Evolutionary conservation across 2,888 invertebrate genomes (phyloP).

Genomic region (Nezara viridula): DNA sequence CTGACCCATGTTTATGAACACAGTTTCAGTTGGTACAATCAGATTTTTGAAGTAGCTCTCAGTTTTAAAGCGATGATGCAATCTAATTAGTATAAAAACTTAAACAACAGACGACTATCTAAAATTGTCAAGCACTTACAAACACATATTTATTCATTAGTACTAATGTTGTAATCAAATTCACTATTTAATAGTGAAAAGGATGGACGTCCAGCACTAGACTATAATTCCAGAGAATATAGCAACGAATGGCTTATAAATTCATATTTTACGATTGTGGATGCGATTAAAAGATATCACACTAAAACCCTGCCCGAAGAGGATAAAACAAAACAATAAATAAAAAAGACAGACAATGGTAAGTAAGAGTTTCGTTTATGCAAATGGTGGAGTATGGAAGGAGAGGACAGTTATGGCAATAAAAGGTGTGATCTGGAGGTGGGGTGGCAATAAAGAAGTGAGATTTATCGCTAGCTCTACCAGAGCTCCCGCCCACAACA

Average conservation of each 20-base stretch:
- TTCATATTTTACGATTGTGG: slow-evolving; percentile 45
- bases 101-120: too few species aligned
- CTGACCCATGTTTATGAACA: too few species aligned
- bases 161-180: neutral
- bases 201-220: neutral
- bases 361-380: slow-evolving; percentile 51
- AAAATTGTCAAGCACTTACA: neutral
- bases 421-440: slow-evolving; percentile 36
- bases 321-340: slow-evolving; percentile 46
- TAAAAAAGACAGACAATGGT: slow-evolving; percentile 44
- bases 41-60: too few species aligned
- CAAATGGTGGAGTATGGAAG: slow-evolving; percentile 37
- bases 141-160: neutral
- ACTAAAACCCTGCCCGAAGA: slow-evolving; percentile 9
- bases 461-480: neutral
- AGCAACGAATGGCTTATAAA: slow-evolving; percentile 7
- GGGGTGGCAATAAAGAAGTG: slow-evolving; percentile 1
- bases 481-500: neutral
- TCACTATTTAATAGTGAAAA: neutral
- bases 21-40: too few species aligned
- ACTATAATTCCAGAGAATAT: slow-evolving; percentile 16
- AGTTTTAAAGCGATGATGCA: too few species aligned
- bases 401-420: slow-evolving; percentile 44
- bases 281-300: slow-evolving; percentile 37
- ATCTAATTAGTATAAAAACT: too few species aligned